phyloP scores from a whole-genome alignment of 2,797 vertebrate genomes.

The Choloepus didactylus region DNA sequence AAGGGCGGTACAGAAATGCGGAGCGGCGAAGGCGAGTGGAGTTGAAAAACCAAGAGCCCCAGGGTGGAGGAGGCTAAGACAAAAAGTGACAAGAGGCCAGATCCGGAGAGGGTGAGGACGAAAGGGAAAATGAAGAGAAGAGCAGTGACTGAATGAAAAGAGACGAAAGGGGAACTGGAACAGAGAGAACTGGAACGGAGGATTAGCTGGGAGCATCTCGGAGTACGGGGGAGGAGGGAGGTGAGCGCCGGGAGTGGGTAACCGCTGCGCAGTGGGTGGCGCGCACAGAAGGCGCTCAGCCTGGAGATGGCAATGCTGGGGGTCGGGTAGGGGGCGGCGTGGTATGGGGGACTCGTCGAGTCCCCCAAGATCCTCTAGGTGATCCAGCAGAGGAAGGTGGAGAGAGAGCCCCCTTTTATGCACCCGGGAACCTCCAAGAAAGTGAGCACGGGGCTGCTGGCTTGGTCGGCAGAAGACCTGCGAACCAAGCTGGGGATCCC shows the following conservation, averaged over 20 bases:
- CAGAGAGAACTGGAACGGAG: neutral
- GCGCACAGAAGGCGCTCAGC: neutral
- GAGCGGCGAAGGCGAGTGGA: no score
- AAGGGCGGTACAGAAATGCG: accelerated
- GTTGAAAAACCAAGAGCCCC: neutral
- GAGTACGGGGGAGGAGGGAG: neutral
- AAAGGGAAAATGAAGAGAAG: neutral
- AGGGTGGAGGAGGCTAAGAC: no score
- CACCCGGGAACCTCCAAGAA: accelerated
- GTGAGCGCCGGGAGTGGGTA: neutral
- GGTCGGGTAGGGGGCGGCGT: accelerated
- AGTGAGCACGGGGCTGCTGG: neutral
- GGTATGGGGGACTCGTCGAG: no score
- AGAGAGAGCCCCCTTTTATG: accelerated
- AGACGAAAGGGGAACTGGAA: neutral
- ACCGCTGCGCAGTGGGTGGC: accelerated
- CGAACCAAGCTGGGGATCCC: neutral
- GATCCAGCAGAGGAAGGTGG: neutral
- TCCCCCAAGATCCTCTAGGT: accelerated
- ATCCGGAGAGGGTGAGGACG: neutral
- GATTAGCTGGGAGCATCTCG: neutral
- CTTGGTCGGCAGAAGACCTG: neutral
- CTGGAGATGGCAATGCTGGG: neutral
- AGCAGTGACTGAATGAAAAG: neutral
- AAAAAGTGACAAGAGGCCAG: neutral